Conservation (phyloP, 30 jellyfish, hydroid and myxozoan species). For the Rhopilema esculentum region DNA sequence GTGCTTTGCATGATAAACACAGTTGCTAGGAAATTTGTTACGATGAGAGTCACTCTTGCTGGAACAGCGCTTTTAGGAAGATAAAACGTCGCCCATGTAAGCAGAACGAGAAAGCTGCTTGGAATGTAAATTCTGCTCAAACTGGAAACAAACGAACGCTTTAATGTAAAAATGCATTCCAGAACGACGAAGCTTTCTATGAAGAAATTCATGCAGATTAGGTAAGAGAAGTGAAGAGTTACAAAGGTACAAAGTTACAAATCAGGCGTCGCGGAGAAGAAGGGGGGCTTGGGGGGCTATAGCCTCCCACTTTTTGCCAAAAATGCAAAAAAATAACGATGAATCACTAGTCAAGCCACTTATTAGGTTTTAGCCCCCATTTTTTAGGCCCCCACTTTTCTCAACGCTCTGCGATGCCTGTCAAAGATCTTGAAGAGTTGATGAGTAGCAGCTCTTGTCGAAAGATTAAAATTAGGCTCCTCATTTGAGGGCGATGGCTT, state of each 20-base stretch:
- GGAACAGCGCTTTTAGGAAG: conserved; percentile 62
- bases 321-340: no score
- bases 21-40: conserved; percentile 67
- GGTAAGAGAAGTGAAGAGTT: not conserved
- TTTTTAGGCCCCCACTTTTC: no score
- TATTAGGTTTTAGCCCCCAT: no score
- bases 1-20: conserved; percentile 61
- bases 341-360: no score
- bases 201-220: not conserved
- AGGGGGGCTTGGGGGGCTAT: not conserved
- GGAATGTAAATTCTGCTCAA: conserved; percentile 55
- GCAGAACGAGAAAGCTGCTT: conserved; percentile 53
- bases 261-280: no score
- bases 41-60: conserved; percentile 72
- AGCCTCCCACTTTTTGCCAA: no score
- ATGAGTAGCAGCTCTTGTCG: no score
- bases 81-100: conserved; percentile 61
- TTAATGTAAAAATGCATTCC: conserved; percentile 36
- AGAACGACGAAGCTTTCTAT: conserved; percentile 50
- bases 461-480: no score
- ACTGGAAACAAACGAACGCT: conserved; percentile 41
- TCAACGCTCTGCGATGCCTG: no score
- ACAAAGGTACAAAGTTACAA: not conserved
- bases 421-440: no score
- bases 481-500: no score